Conservation (phyloP, 1,140 invertebrate species). For the Latrodectus geometricus region DNA sequence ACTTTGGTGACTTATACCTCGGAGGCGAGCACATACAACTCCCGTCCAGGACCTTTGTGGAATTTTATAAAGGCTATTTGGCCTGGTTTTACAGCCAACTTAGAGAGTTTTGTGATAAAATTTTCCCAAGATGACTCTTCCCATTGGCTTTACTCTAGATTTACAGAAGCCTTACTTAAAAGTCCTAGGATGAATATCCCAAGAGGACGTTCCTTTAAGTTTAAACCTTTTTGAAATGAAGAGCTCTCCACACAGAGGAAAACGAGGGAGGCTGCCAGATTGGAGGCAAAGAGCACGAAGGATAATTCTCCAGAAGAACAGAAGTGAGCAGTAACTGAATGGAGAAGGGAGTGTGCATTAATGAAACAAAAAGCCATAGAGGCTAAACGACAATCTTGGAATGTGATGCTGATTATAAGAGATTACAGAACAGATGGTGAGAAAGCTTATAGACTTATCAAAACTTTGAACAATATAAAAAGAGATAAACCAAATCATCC, state of each 20-base stretch:
- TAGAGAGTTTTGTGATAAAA: too few species aligned
- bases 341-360: background rate
- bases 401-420: background rate
- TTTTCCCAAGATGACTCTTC: too few species aligned
- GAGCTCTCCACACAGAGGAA: background rate
- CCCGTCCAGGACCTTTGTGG: too few species aligned
- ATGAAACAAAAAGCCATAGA: background rate
- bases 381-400: background rate
- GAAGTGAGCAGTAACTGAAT: background rate
- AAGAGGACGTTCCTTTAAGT: background rate
- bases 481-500: background rate
- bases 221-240: background rate
- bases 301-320: background rate
- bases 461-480: background rate
- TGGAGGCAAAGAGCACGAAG: background rate
- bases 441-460: background rate
- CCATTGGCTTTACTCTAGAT: too few species aligned
- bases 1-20: too few species aligned
- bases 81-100: too few species aligned
- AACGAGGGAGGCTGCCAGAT: background rate
- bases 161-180: background rate
- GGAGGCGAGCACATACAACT: too few species aligned
- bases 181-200: too few species aligned
- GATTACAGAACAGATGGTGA: slow-evolving; percentile 1
- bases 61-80: too few species aligned